Evolutionary conservation across 2,113 vertebrate genomes (phyloP), one percentile per base, ranked within the genome.

Genomic region (Opisthocomus hoazin): DNA sequence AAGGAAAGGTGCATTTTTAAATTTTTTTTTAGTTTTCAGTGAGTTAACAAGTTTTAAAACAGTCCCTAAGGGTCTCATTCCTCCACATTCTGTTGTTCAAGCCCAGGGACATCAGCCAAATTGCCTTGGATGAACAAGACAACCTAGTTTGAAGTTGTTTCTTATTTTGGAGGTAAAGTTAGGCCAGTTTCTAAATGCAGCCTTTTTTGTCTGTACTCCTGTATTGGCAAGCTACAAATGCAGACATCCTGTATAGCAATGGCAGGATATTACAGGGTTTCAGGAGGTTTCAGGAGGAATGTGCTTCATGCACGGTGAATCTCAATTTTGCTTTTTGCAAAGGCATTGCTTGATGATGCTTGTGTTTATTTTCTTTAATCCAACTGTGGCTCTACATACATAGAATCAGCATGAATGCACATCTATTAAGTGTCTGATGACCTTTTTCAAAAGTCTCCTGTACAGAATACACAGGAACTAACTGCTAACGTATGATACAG

Each of bases 401-500:
- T 3, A 43, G 36, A 70, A 41, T 51, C 50, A 71, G 7, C 45
- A 23, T 56, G 46, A 87, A 48, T 87, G 84, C 68, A 26, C 46
- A 10, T 3, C 10, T 5, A 32, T 50, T 71, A 80, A 69, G 39
- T 39, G 54, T 27, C 43, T 53, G 7, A 4, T 30, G 14, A 21
- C 46, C 46, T 83, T 57, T 90, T 7, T 1, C 12, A 56, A 53
- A 57, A 54, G 18, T 48, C 56, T 78, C 0, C 51, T 46, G 15
- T 61, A 15, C 39, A 74, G 65, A 57, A 6, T 5, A 5, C 32
- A 23, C 27, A 53, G 53, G 18, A 65, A 0, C 15, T 30, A 63
- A 12, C 8, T 48, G 74, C 60, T 90, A 19, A 7, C 0, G 4
- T 41, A 15, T 24, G 26, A 1, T 7, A 5, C 0, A 0, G 27